Evolutionary conservation across 2,888 invertebrate genomes (phyloP), one percentile per base, ranked within the genome.

Genomic region (Tanypteryx hageni): DNA sequence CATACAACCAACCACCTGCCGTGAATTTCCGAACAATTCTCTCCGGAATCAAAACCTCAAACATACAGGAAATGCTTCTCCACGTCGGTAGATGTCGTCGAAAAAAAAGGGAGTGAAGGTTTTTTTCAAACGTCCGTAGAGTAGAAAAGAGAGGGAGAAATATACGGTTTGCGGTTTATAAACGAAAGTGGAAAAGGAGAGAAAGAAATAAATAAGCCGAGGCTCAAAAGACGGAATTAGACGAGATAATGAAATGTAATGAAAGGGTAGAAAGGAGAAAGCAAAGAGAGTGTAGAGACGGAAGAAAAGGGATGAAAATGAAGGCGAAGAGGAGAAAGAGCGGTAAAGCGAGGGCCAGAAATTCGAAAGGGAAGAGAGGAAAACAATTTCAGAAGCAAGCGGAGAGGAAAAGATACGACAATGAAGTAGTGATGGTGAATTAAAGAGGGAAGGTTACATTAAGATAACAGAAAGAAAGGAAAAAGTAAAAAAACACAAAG

Each of bases 1-100:
- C 44, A 44, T 44, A 44, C 44, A 44, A 44, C 44, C 44, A 44
- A 44, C 44, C 44, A 44, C 44, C 44, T 44, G 44, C 44, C 27
- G 11, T 18, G 11, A 27, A 76, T 76, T 22, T 22, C 68, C 1
- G 44, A 44, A 44, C 44, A 44, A 68, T 68, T 76, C 76, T 27
- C 76, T 76, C 27, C 68, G 68, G 27, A 10, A 76, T 76, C 76
- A 76, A 76, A 76, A 76, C 76, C 76, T 76, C 76, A 76, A 76
- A 27, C 27, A n/a, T 76, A 27, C 76, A 76, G 76, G 27, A 76
- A 76, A 22, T 76, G 76, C 76, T 27, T 76, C 76, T 76, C 27
- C 16, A 10, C 9, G 76, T 68, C 22, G 68, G n/a, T 76, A 76
- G 27, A 76, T n/a, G 68, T 18, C n/a, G n/a, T 68, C 68, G n/a